Evolutionary conservation across 2,888 invertebrate species (phyloP).

Genomic region (Ischnus inquisitorius): DNA sequence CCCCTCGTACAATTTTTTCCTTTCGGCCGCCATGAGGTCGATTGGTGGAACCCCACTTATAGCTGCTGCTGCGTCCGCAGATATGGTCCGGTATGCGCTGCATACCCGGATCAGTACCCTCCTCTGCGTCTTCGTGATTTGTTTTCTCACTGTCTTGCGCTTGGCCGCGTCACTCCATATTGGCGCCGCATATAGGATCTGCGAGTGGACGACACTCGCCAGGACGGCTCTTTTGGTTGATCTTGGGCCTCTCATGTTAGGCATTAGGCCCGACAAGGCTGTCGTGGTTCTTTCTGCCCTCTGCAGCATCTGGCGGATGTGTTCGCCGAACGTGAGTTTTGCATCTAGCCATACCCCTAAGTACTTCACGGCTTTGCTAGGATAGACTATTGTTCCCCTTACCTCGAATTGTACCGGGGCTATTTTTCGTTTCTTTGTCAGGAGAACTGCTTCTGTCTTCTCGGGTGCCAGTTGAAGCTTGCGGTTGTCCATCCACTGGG

Average conservation of each 20-base stretch:
- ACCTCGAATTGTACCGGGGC: slow-evolving; percentile 32
- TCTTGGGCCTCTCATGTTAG: slow-evolving; percentile 57
- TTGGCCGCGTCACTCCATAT: slow-evolving; percentile 10
- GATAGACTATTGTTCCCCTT: slow-evolving; percentile 2
- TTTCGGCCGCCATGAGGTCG: neutral
- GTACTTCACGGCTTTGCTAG: slow-evolving; percentile 35
- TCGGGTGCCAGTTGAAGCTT: slow-evolving; percentile 52
- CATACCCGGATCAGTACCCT: neutral
- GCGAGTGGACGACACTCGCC: neutral
- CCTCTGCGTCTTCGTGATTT: slow-evolving; percentile 13
- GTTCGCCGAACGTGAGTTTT: slow-evolving; percentile 17
- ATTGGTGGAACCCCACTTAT: slow-evolving; percentile 8
- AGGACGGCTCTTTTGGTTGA: neutral
- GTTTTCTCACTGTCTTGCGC: slow-evolving; percentile 54
- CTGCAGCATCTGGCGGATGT: neutral
- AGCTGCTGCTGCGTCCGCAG: neutral
- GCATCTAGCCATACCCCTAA: slow-evolving; percentile 49
- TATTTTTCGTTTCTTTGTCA: slow-evolving; percentile 49
- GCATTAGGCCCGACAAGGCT: slow-evolving; percentile 54
- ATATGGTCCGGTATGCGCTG: slow-evolving; percentile 14
- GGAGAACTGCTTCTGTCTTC: slow-evolving; percentile 63
- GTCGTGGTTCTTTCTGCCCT: slow-evolving; percentile 44
- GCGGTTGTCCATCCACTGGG: slow-evolving; percentile 42
- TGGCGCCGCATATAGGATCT: slow-evolving; percentile 58
- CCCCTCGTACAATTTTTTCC: slow-evolving; percentile 1